phyloP scores from a whole-genome alignment of 2,888 invertebrate species.

The Scelioninae gen. 1 region DNA sequence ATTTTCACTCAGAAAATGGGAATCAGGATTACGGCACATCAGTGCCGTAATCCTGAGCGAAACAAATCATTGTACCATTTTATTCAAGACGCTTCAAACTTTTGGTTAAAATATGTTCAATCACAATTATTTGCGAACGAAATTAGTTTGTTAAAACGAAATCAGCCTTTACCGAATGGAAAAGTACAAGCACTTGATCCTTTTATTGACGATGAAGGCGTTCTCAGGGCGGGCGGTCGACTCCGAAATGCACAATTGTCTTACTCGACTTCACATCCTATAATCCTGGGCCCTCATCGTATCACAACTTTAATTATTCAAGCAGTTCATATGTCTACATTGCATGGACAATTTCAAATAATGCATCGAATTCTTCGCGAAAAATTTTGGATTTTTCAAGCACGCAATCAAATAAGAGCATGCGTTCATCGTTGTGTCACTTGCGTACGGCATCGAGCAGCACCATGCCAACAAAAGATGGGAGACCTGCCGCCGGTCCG shows the following conservation, averaged over 20 bases:
- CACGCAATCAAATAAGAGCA: neutral
- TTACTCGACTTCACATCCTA: neutral
- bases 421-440: no score
- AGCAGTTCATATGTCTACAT: neutral
- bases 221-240: conserved; percentile 8
- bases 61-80: neutral
- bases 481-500: neutral
- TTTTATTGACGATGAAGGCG: conserved; percentile 4
- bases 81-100: neutral
- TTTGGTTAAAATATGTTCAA: neutral
- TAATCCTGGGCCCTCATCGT: conserved; percentile 8
- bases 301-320: conserved; percentile 4
- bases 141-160: neutral
- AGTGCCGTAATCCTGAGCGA: neutral
- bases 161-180: neutral
- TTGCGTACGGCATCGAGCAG: neutral
- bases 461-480: conserved; percentile 5
- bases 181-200: neutral
- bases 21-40: neutral
- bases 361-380: conserved; percentile 4
- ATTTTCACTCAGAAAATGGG: conserved; percentile 25
- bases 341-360: neutral
- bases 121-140: neutral
- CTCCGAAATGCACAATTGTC: neutral
- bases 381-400: neutral